Evolutionary conservation across 2,113 vertebrate genomes (phyloP).

Genomic region (Irena cyanogastra): DNA sequence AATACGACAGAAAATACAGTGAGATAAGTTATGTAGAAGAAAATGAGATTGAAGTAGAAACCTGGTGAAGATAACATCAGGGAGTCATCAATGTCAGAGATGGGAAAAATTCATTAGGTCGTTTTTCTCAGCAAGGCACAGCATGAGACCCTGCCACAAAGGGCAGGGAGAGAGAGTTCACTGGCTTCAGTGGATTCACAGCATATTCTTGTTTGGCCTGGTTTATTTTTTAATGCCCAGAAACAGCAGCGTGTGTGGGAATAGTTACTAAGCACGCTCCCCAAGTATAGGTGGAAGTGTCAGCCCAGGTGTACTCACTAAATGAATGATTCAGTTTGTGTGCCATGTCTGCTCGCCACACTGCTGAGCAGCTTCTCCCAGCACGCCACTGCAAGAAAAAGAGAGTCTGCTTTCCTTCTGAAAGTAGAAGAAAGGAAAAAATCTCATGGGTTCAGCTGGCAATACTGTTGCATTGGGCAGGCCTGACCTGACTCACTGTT

Average conservation of each 20-base stretch:
- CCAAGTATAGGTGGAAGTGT: not conserved
- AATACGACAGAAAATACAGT: not conserved
- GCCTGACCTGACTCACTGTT: not conserved
- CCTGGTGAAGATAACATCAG: not conserved
- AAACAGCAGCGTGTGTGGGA: not conserved
- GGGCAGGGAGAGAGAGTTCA: not conserved
- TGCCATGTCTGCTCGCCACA: not conserved
- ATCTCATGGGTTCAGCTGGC: rapidly evolving
- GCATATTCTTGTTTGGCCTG: not conserved
- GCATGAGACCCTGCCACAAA: not conserved
- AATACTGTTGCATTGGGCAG: not conserved
- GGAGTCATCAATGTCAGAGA: not conserved
- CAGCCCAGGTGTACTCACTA: not conserved
- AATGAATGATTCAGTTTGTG: not conserved
- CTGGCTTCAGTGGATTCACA: not conserved
- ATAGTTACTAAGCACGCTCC: not conserved
- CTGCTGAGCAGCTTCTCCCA: not conserved
- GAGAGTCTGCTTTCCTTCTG: not conserved
- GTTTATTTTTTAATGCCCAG: not conserved
- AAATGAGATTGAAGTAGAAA: not conserved
- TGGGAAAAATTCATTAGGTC: not conserved
- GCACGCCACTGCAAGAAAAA: not conserved
- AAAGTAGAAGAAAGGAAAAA: not conserved
- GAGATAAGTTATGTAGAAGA: not conserved
- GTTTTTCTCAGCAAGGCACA: not conserved